Evolutionary conservation across 2,888 invertebrate species (phyloP), one percentile per base, ranked within the genome.

Genomic region (Oegoconia quadripuncta): DNA sequence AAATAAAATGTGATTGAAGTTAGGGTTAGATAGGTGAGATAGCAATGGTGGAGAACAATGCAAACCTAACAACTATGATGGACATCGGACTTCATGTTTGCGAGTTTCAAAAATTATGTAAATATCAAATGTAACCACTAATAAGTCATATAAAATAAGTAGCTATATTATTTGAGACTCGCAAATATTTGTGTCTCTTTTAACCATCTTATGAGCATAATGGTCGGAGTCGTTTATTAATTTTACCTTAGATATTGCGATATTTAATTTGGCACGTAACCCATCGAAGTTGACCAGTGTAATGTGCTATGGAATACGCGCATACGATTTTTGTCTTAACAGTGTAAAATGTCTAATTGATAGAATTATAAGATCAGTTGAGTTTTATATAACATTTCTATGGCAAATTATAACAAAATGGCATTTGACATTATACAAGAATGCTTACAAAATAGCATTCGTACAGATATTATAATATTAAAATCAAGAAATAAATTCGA

Each of bases 331-430:
- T 37, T 9, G 28, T 39, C 36, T 39, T 33, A 42, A 42, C 39
- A 43, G 42, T 50, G 44, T 48, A 46, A 39, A 43, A 49, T 50
- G 43, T 50, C 50, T 32, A 33, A 39, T 42, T 36, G 32, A 13
- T 34, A 39, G 29, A 33, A 74, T 68, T 67, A 59, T 75, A 79
- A 75, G 74, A 74, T 70, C 73, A 72, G 72, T 80, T 81, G 74
- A 73, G 74, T 79, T 82, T 83, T 86, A 70, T 83, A 81, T 76
- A 77, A 80, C 71, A 70, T 83, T 84, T 84, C 76, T 83, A 81
- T 73, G 73, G 71, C 75, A 66, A 74, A 68, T 69, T 71, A 54
- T 65, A 74, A 74, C 67, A 59, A 71, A n/a, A 79, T 70, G 69
- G 76, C 76, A 80, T 79, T 81, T 79, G 77, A 76, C 77, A 80